Evolutionary conservation across 2,797 vertebrate genomes (phyloP).

Genomic region (Antrozous pallidus): DNA sequence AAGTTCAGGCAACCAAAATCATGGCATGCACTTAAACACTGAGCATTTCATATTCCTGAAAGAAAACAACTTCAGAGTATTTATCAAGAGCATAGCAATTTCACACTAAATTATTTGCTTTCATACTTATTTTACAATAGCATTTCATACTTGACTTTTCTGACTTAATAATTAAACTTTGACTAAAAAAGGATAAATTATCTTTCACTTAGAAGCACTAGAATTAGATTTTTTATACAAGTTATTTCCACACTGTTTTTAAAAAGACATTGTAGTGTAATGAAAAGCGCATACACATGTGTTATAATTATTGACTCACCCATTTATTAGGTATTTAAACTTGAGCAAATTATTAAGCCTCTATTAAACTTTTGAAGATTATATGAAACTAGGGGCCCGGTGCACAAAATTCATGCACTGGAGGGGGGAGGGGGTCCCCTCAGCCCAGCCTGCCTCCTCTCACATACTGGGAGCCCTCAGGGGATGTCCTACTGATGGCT

Average conservation of each 20-base stretch:
- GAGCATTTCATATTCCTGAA: slow-evolving; percentile 27
- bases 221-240: slow-evolving; percentile 5
- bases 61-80: slow-evolving; percentile 1
- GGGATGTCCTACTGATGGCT: too few species aligned
- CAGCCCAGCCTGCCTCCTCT: too few species aligned
- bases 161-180: slow-evolving; percentile 32
- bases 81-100: slow-evolving; percentile 34
- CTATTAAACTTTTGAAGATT: slow-evolving; percentile 15
- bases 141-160: not conserved
- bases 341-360: slow-evolving; percentile 17
- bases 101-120: slow-evolving; percentile 28
- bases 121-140: slow-evolving; percentile 3
- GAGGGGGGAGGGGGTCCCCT: too few species aligned
- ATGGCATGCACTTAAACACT: slow-evolving; percentile 1
- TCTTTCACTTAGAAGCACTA: slow-evolving; percentile 6
- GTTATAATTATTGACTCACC: not conserved
- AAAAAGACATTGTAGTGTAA: not conserved
- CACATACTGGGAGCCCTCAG: too few species aligned
- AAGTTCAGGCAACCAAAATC: slow-evolving; percentile 26
- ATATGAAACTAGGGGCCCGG: not conserved
- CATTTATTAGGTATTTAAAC: not conserved
- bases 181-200: slow-evolving; percentile 20
- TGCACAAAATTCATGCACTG: too few species aligned
- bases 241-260: not conserved
- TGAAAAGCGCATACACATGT: not conserved